Conservation (phyloP, 2,113 vertebrate genomes). For the Cathartes aura region DNA sequence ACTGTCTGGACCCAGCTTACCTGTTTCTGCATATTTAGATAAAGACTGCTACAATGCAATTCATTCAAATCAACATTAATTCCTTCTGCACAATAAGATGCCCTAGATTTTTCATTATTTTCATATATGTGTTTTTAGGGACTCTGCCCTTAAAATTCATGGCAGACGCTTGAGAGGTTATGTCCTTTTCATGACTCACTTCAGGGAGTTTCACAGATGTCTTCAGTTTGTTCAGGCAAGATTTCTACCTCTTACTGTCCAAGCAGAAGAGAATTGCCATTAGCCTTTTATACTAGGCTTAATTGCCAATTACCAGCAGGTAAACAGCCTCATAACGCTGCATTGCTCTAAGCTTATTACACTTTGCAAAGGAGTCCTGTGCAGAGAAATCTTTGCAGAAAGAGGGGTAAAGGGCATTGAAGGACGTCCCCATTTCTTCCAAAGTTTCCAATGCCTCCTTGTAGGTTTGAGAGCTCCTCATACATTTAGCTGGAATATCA, state of each 20-base stretch:
- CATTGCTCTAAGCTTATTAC: slow-evolving; percentile 8
- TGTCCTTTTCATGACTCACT: slow-evolving; percentile 36
- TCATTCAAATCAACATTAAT: neutral
- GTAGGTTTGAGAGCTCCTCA: slow-evolving; percentile 37
- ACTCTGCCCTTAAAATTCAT: slow-evolving; percentile 26
- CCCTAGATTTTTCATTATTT: neutral
- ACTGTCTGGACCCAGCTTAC: neutral
- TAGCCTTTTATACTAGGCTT: slow-evolving; percentile 42
- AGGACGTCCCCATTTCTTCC: neutral
- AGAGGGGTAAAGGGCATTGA: slow-evolving; percentile 32
- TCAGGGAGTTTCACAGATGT: slow-evolving; percentile 33
- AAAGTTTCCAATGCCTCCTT: neutral
- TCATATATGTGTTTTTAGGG: neutral
- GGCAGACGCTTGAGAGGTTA: neutral
- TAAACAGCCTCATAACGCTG: slow-evolving; percentile 57
- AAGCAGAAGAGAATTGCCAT: slow-evolving; percentile 51
- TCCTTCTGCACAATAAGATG: neutral
- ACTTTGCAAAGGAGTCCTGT: slow-evolving; percentile 43
- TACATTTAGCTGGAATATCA: slow-evolving; percentile 35
- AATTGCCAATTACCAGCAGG: slow-evolving; percentile 68
- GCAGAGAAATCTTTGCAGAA: slow-evolving; percentile 57
- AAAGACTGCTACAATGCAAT: neutral
- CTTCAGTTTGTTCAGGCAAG: slow-evolving; percentile 39
- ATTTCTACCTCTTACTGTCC: slow-evolving; percentile 52
- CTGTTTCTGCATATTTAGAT: neutral